These are phyloP conservation scores for Oreocharis arfaki DNA, from an alignment of 2,113 vertebrate genomes.

Conservation along the genomic window DNA sequence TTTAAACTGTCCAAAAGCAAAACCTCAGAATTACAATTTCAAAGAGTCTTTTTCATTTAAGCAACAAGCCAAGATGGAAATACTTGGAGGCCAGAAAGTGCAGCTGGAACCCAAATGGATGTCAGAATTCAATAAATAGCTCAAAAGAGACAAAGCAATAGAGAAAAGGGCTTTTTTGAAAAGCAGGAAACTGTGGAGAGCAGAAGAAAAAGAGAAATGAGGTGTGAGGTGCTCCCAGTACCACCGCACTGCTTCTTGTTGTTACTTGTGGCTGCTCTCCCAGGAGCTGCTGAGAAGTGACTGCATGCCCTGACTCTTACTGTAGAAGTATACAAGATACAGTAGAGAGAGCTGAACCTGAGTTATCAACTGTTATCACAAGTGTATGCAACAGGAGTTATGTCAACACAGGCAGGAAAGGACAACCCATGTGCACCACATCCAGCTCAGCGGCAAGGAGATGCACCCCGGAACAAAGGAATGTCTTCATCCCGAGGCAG, in stretches of 20 bases:
- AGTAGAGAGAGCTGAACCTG: not conserved
- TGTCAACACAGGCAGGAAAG: not conserved
- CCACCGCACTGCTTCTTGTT: not conserved
- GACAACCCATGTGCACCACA: not conserved
- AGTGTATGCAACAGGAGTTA: not conserved
- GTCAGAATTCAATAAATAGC: not conserved
- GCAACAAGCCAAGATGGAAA: not conserved
- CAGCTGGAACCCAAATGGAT: not conserved
- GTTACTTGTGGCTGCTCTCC: not conserved
- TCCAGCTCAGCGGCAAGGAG: not conserved
- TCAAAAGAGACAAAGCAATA: not conserved
- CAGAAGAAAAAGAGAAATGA: not conserved
- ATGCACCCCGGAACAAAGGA: fast-evolving
- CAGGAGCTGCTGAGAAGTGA: not conserved
- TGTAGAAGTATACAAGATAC: not conserved
- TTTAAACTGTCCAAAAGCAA: not conserved
- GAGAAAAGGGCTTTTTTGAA: not conserved
- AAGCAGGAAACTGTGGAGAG: not conserved
- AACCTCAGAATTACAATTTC: constrained; percentile 9
- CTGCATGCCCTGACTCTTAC: not conserved
- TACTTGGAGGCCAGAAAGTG: constrained; percentile 3
- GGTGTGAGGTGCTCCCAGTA: not conserved
- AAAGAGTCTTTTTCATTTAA: not conserved
- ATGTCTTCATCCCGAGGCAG: not conserved
- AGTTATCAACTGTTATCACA: not conserved